phyloP scores from a whole-genome alignment of 2,888 invertebrate genomes.

The Drosophila testacea region DNA sequence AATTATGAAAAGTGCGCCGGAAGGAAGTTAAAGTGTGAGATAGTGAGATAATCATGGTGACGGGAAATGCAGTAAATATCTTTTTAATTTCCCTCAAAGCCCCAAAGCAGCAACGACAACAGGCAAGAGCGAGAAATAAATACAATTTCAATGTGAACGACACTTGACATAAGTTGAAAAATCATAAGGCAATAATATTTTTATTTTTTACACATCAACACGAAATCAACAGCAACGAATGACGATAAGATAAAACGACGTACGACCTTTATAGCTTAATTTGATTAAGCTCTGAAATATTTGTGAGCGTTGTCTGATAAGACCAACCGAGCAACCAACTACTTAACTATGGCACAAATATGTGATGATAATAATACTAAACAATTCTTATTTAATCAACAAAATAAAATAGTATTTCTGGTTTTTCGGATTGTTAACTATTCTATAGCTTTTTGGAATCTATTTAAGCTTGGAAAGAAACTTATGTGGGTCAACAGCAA shows the following conservation, averaged over 20 bases:
- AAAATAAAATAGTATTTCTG: conserved; percentile 19
- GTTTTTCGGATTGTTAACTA: conserved; percentile 1
- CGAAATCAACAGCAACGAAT: conserved; percentile 20
- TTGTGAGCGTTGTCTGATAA: conserved; percentile 66
- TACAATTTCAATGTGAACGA: conserved; percentile 54
- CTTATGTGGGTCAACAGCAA: conserved; percentile 10
- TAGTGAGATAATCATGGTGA: conserved; percentile 57
- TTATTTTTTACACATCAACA: conserved; percentile 36
- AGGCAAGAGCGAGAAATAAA: conserved; percentile 15
- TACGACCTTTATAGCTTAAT: conserved; percentile 82
- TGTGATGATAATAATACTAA: conserved; percentile 56
- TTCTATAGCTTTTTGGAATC: background rate
- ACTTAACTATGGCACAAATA: conserved; percentile 24
- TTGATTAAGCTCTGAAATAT: conserved; percentile 81
- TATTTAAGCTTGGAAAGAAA: background rate
- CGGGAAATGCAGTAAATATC: conserved; percentile 79
- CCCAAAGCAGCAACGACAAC: conserved; percentile 9
- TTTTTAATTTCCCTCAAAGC: conserved; percentile 62
- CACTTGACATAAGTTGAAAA: conserved; percentile 58
- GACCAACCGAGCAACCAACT: conserved; percentile 23
- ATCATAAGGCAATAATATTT: conserved; percentile 42
- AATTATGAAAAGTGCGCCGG: conserved; percentile 64
- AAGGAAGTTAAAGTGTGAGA: conserved; percentile 74
- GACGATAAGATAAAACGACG: conserved; percentile 75
- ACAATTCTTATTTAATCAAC: conserved; percentile 35